A percentile compares a stretch with the other conserved stretches of the same genome.
These are phyloP conservation scores for Toxotes lorentzi DNA, from an alignment of 2,797 vertebrate species.

Conservation along the genomic window DNA sequence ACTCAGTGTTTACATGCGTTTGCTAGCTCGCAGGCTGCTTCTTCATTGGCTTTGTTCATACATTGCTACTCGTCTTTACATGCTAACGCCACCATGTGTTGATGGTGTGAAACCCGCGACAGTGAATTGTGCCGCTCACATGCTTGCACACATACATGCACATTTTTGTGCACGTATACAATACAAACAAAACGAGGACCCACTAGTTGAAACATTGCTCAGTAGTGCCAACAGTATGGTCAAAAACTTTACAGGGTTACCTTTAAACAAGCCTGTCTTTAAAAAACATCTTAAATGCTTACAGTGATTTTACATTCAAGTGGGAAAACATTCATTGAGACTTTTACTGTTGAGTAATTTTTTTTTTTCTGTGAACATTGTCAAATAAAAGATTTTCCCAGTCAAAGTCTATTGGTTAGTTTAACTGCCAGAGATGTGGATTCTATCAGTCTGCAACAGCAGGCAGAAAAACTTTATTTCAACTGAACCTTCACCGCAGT, in stretches of 20 bases:
- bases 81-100: background rate
- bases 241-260: background rate
- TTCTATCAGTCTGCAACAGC: constrained; percentile 7
- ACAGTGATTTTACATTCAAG: background rate
- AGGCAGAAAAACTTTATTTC: constrained; percentile 6
- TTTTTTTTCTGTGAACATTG: constrained; percentile 13
- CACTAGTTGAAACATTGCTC: background rate
- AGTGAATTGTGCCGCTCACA: background rate
- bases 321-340: constrained; percentile 4
- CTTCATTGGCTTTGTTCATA: background rate
- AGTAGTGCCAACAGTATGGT: background rate
- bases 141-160: background rate
- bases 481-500: constrained; percentile 1
- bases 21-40: background rate
- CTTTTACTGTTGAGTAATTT: background rate
- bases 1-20: background rate
- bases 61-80: background rate
- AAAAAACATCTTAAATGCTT: background rate
- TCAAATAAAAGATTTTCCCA: constrained; percentile 47
- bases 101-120: background rate
- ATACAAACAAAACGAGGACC: background rate
- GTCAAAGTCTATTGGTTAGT: background rate
- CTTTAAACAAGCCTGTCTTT: background rate
- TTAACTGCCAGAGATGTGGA: background rate
- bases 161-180: background rate